phyloP scores from a whole-genome alignment of 2,113 vertebrate genomes.

The Oryzias curvinotus region DNA sequence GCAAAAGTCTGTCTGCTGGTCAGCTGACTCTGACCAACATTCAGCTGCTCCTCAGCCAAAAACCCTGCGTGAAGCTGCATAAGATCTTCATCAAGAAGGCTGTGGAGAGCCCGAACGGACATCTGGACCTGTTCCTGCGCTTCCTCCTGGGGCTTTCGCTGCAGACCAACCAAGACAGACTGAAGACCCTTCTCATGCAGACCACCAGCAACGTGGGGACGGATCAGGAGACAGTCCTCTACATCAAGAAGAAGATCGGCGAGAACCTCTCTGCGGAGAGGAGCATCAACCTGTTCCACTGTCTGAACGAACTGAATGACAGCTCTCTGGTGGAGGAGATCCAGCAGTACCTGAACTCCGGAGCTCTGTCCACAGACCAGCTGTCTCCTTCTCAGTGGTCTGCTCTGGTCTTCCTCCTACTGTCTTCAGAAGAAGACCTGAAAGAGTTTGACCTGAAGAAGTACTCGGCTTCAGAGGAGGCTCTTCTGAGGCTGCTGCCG shows the following conservation, averaged over 20 bases:
- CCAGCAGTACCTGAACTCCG: slow-evolving; percentile 20
- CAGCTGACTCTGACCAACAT: neutral
- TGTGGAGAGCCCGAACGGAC: slow-evolving; percentile 21
- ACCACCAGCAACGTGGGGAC: neutral
- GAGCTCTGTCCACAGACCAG: slow-evolving; percentile 14
- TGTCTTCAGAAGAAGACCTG: slow-evolving; percentile 24
- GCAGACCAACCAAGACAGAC: slow-evolving; percentile 11
- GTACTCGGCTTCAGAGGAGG: neutral
- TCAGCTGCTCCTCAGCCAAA: neutral
- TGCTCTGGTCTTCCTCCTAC: slow-evolving; percentile 28
- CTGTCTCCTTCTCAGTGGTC: slow-evolving; percentile 37
- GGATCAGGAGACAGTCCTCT: slow-evolving; percentile 9
- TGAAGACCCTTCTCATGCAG: slow-evolving; percentile 7
- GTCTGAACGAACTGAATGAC: too few relatives aligned
- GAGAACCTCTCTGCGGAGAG: slow-evolving; percentile 19
- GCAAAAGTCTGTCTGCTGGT: neutral
- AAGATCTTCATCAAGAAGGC: slow-evolving; percentile 17
- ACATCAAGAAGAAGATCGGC: slow-evolving; percentile 24
- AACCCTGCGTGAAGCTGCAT: neutral
- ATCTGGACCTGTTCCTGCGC: slow-evolving; percentile 24
- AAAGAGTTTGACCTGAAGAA: slow-evolving; percentile 12
- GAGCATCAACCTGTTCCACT: slow-evolving; percentile 23
- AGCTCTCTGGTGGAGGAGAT: too few relatives aligned
- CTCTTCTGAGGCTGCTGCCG: neutral
- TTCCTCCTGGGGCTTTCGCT: slow-evolving; percentile 27